Conservation (phyloP, 2,797 vertebrate genomes). For the Diglossa cyanea region DNA sequence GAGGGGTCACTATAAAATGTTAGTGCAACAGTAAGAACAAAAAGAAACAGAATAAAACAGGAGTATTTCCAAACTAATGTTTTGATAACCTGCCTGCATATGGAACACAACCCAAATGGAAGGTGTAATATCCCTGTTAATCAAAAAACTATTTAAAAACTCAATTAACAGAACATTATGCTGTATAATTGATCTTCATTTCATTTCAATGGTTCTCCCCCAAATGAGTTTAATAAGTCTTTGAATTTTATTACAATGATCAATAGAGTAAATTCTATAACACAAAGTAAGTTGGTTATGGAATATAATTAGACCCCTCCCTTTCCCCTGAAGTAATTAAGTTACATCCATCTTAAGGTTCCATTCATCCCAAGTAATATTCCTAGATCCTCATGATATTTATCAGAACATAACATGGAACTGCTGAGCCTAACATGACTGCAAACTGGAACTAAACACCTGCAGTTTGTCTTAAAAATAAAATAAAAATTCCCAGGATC, state of each 20-base stretch:
- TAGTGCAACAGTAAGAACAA: neutral
- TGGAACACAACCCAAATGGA: conserved; percentile 66
- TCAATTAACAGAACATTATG: conserved; percentile 80
- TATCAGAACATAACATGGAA: conserved; percentile 8
- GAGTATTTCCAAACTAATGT: conserved; percentile 56
- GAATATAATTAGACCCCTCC: conserved; percentile 64
- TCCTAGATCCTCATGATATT: neutral
- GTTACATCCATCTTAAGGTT: conserved; percentile 62
- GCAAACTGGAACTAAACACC: conserved; percentile 26
- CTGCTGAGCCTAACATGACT: neutral
- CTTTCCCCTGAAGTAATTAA: conserved; percentile 69
- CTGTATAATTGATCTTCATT: conserved; percentile 82
- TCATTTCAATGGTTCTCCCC: conserved; percentile 65
- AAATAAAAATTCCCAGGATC: neutral
- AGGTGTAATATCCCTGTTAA: conserved; percentile 76
- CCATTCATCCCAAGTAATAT: conserved; percentile 55
- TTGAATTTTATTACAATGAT: conserved; percentile 76
- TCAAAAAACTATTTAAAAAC: conserved; percentile 83
- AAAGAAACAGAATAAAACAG: conserved; percentile 37
- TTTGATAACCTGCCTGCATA: conserved; percentile 63
- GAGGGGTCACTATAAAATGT: neutral
- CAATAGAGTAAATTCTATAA: conserved; percentile 74
- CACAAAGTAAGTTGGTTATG: conserved; percentile 66
- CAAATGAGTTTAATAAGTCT: conserved; percentile 69
- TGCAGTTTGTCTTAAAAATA: neutral